Percentiles rank a stretch among this genome's conserved stretches.
Evolutionary conservation across 2,888 invertebrate species (phyloP).

Genomic region (Ashinkailepas kermadecensis): DNA sequence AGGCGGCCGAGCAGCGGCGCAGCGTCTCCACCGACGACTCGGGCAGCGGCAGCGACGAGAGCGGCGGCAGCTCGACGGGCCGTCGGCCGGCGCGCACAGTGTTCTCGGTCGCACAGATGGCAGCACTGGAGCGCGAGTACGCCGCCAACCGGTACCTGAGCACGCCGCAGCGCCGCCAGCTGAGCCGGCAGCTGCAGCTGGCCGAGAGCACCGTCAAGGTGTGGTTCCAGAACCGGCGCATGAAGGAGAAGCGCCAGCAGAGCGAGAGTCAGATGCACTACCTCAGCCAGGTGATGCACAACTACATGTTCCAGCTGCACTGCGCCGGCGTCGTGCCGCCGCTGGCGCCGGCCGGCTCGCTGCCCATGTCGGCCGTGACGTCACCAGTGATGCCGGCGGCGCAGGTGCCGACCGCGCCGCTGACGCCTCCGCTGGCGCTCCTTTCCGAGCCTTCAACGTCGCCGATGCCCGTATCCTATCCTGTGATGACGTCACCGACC

Average conservation of each 20-base stretch:
- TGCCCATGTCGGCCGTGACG: background rate
- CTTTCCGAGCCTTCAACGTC: background rate
- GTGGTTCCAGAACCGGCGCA: slow-evolving; percentile 34
- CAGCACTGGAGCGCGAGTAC: slow-evolving; percentile 32
- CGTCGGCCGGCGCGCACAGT: slow-evolving; percentile 32
- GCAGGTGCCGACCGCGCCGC: background rate
- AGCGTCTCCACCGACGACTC: slow-evolving; percentile 11
- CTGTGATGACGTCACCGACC: no score
- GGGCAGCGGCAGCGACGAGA: background rate
- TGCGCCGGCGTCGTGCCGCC: background rate
- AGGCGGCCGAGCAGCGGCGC: background rate
- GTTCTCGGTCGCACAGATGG: slow-evolving; percentile 32
- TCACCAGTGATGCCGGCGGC: background rate
- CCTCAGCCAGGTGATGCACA: slow-evolving; percentile 12
- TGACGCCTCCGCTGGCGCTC: background rate
- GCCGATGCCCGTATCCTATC: background rate
- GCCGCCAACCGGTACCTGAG: slow-evolving; percentile 33
- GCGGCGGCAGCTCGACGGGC: background rate
- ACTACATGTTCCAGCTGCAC: slow-evolving; percentile 24
- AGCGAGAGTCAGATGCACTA: slow-evolving; percentile 19
- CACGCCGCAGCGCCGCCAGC: slow-evolving; percentile 32
- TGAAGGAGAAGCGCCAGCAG: slow-evolving; percentile 34
- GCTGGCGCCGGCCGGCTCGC: background rate
- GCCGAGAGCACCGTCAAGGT: slow-evolving; percentile 34
- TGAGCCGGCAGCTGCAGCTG: slow-evolving; percentile 31